phyloP scores from a whole-genome alignment of 2,797 vertebrate genomes.

The Pogoniulus pusillus region DNA sequence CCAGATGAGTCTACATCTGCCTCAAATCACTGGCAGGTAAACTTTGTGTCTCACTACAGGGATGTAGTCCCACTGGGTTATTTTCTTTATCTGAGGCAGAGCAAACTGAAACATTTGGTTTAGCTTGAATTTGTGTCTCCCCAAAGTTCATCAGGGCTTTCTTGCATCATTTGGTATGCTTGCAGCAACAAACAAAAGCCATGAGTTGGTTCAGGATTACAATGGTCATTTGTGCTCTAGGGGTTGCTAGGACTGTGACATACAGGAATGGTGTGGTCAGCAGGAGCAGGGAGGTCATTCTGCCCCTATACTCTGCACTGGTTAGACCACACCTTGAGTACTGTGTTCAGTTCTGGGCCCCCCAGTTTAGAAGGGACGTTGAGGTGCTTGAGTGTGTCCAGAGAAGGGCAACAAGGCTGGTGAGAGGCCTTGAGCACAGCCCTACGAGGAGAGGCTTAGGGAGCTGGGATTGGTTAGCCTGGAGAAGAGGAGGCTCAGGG shows the following conservation, averaged over 20 bases:
- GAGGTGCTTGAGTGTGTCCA: too few species aligned
- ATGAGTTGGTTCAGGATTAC: not conserved
- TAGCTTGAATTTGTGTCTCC: constrained; percentile 27
- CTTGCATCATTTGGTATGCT: not conserved
- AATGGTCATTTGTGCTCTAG: not conserved
- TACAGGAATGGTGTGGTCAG: too few species aligned
- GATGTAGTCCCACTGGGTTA: constrained; percentile 49
- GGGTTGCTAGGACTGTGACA: not conserved
- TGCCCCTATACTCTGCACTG: too few species aligned
- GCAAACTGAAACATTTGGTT: constrained; percentile 59
- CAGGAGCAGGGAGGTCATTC: too few species aligned
- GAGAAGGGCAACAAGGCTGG: too few species aligned
- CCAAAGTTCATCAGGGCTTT: not conserved
- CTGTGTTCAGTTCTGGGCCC: too few species aligned
- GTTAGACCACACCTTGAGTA: too few species aligned
- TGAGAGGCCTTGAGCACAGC: too few species aligned
- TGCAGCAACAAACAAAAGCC: not conserved
- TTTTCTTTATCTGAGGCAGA: constrained; percentile 54
- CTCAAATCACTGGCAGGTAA: constrained; percentile 65
- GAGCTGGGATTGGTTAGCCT: too few species aligned
- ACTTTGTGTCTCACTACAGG: constrained; percentile 32
- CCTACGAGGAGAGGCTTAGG: too few species aligned
- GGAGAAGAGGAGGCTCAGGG: too few species aligned
- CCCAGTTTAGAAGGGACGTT: too few species aligned
- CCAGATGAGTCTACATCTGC: constrained; percentile 63